Evolutionary conservation across 2,888 invertebrate species (phyloP).

Genomic region (Acronicta alni): DNA sequence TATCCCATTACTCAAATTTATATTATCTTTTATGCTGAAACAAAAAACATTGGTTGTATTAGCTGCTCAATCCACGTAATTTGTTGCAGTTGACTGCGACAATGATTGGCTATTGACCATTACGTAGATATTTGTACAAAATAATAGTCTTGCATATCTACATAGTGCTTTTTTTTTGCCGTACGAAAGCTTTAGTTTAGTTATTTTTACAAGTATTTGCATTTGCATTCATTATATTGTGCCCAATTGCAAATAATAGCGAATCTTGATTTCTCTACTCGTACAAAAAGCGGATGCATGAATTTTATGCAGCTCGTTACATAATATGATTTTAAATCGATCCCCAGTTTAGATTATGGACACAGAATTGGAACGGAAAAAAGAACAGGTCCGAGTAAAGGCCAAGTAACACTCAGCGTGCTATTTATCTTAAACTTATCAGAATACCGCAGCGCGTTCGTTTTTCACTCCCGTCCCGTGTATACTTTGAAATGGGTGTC

Average conservation of each 20-base stretch:
- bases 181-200: too few species aligned
- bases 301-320: conserved; percentile 65
- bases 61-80: too few species aligned
- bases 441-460: conserved; percentile 79
- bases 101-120: neutral
- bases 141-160: too few species aligned
- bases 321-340: conserved; percentile 75
- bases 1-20: too few species aligned
- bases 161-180: too few species aligned
- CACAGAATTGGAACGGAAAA: conserved; percentile 73
- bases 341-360: conserved; percentile 70
- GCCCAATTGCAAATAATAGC: conserved; percentile 19
- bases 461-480: conserved; percentile 79
- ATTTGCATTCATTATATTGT: conserved; percentile 3
- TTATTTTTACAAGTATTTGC: too few species aligned
- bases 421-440: conserved; percentile 88
- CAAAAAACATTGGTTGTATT: too few species aligned
- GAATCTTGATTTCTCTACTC: conserved; percentile 26
- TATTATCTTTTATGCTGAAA: too few species aligned
- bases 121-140: neutral
- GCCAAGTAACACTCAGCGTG: conserved; percentile 80
- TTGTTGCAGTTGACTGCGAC: neutral
- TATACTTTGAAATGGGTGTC: conserved; percentile 79
- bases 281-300: conserved; percentile 48
- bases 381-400: conserved; percentile 70